These are phyloP conservation scores for Chlorops oryzae DNA, from an alignment of 1,140 invertebrate species.

Conservation along the genomic window DNA sequence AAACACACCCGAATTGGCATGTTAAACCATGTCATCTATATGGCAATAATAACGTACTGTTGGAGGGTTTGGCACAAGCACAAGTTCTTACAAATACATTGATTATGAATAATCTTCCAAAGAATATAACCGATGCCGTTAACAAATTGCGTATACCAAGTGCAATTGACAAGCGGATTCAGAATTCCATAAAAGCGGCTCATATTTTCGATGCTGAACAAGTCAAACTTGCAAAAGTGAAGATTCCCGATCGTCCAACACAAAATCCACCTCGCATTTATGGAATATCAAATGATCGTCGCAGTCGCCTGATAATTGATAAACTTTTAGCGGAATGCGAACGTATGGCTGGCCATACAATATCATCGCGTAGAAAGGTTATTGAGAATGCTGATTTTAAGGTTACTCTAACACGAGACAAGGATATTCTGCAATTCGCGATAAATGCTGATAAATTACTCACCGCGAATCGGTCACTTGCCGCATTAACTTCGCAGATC, in stretches of 20 bases:
- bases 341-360: slow-evolving; percentile 51
- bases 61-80: slow-evolving; percentile 68
- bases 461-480: slow-evolving; percentile 56
- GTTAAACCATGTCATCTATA: slow-evolving; percentile 55
- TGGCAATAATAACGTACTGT: slow-evolving; percentile 57
- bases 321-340: slow-evolving; percentile 68
- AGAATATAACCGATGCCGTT: slow-evolving; percentile 50
- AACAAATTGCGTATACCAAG: slow-evolving; percentile 50
- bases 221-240: slow-evolving; percentile 65
- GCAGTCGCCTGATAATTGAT: slow-evolving; percentile 61
- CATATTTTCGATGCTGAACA: slow-evolving; percentile 74
- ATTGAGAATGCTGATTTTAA: slow-evolving; percentile 54
- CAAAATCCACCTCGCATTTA: slow-evolving; percentile 60
- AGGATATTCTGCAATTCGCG: slow-evolving; percentile 59
- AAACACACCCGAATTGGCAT: slow-evolving; percentile 61
- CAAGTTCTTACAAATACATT: slow-evolving; percentile 69
- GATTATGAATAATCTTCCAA: slow-evolving; percentile 57
- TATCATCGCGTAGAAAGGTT: slow-evolving; percentile 53
- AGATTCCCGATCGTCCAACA: slow-evolving; percentile 61
- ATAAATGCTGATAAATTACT: slow-evolving; percentile 59
- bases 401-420: slow-evolving; percentile 57
- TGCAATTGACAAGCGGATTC: slow-evolving; percentile 52
- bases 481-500: slow-evolving; percentile 50
- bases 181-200: slow-evolving; percentile 60
- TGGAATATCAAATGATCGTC: slow-evolving; percentile 62